Evolutionary conservation across 2,113 vertebrate species (phyloP), one percentile per base, ranked within the genome.

Genomic region (Podilymbus podiceps): DNA sequence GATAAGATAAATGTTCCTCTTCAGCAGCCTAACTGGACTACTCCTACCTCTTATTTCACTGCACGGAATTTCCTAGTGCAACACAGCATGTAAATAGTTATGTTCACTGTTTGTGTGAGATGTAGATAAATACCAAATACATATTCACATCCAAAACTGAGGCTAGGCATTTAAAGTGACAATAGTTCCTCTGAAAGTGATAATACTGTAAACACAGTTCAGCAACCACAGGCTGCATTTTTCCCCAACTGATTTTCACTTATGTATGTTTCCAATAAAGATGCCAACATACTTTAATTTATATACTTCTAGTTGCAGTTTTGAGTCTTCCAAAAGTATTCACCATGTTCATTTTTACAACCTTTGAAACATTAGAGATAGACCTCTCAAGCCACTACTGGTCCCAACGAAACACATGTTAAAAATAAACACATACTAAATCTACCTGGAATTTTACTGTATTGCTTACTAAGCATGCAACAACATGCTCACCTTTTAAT

Each of bases 401-500:
- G 63, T 59, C 46, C 89, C 87, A 91, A 84, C 0, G 0, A 90
- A 92, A 81, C 58, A 71, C 19, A 5, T 6, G 55, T 18, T 88
- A 78, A 93, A 94, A 92, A 91, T 35, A 95, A 83, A 88, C 87
- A 95, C 69, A 72, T 42, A 93, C 76, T 80, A 71, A 85, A 80
- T 21, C 85, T 90, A 90, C 88, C 88, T 79, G 82, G 93, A 96
- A 96, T 94, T 85, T 88, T 23, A 56, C 67, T 60, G 81, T 42
- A 50, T 7, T 88, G 95, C 91, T 95, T 80, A 69, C 87, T 56
- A 85, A 85, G 94, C 96, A 60, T 67, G 96, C 91, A 88, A 40
- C 84, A 77, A 89, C 95, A 88, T 3, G 97, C 82, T 91, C 92
- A 88, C 78, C 52, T 96, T 97, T 72, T 81, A 71, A 95, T 95